Base-by-base conservation (phyloP, 2,113 vertebrate genomes). In the Myanophis thanlyinensis region DNA sequence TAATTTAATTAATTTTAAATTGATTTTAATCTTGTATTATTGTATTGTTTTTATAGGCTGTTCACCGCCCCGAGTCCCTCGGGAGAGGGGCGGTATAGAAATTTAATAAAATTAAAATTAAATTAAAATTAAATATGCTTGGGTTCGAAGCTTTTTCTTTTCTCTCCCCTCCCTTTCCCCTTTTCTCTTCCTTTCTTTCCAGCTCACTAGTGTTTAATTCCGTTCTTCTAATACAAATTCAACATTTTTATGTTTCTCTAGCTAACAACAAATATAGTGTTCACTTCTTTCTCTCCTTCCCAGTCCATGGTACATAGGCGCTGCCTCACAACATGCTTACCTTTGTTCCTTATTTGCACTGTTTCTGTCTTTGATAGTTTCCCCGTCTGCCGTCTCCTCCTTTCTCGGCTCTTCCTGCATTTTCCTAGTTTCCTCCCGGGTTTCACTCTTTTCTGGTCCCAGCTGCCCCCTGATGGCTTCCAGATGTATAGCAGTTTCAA, bases 401-500 rank as follows among this genome's bases (percentile, higher is more conserved):
- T 52, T 22, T 10, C 54, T 80, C 73, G 3, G 18, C 35, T 44
- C 73, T 80, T 15, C 73, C 85, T 54, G 88, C 35, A 1, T 93
- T 93, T n/a, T 44, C 22, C 0, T 84, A 47, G 0, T 53, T 54
- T 47, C 67, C 2, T 47, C 89, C 47, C 25, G 52, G 52, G 2
- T 13, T 51, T 49, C 87, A 73, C 93, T 85, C 96, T 96, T 97
- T 97, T 97, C 87, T 95, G 96, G 96, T 97, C 96, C 95, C 95
- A 93, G 0, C 96, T 97, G 96, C 95, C 93, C 96, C 94, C 96
- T n/a, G 3, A 95, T 89, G 94, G 96, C 90, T 95, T 89, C 89
- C 84, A 54, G 84, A 87, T 85, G 93, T 0, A 27, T 87, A 59
- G 88, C 96, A 73, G 88, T 84, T 93, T 25, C 22, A 12, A 86